phyloP scores from a whole-genome alignment of 2,797 vertebrate genomes.

The Pempheris klunzingeri region DNA sequence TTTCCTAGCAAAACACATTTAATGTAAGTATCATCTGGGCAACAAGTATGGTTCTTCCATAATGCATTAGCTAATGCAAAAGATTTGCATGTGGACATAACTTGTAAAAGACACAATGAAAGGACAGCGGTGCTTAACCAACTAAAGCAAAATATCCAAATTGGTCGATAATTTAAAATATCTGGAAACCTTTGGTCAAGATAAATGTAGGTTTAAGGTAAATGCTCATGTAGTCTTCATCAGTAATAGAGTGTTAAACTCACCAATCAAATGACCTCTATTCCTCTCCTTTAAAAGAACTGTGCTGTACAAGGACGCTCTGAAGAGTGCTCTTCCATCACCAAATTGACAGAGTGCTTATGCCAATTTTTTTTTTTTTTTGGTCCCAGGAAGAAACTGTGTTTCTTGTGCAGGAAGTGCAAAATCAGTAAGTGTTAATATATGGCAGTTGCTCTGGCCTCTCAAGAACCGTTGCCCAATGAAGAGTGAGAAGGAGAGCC shows the following conservation, averaged over 20 bases:
- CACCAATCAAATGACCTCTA: background rate
- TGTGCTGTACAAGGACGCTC: background rate
- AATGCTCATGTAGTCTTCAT: background rate
- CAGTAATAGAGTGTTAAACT: background rate
- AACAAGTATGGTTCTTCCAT: background rate
- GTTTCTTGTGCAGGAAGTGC: constrained; percentile 39
- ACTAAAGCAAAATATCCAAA: background rate
- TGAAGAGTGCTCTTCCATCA: background rate
- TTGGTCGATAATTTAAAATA: background rate
- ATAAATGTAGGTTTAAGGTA: background rate
- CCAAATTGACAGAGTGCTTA: constrained; percentile 1
- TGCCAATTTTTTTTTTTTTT: background rate
- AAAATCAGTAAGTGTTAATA: constrained; percentile 20
- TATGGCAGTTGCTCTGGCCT: constrained; percentile 26
- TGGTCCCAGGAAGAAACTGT: constrained; percentile 4
- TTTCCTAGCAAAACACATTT: background rate
- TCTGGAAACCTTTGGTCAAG: background rate
- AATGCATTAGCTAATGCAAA: background rate
- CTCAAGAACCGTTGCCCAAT: constrained; percentile 10
- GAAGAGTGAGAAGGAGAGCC: constrained; percentile 30
- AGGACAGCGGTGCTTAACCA: background rate
- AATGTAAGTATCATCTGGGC: background rate
- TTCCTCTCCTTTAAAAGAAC: background rate
- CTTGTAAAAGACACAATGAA: background rate
- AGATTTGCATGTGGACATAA: background rate